These are phyloP conservation scores for Cyphomyrus discorhynchus DNA, from an alignment of 2,113 vertebrate species.

Conservation along the genomic window DNA sequence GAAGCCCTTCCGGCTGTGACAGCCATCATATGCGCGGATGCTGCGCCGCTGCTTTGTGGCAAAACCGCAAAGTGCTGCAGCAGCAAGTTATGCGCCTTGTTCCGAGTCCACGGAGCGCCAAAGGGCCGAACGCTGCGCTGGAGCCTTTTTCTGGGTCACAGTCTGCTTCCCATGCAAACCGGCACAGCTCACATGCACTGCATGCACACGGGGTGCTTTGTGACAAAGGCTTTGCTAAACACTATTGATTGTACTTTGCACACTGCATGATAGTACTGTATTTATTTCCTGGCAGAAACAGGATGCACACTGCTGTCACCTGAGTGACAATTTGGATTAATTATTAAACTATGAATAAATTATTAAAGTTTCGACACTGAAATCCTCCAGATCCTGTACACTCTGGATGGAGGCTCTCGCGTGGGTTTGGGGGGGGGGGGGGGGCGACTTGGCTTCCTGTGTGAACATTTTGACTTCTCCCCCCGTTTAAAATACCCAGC, in stretches of 20 bases:
- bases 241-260: neutral
- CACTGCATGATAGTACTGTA: constrained; percentile 10
- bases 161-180: constrained; percentile 7
- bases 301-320: neutral
- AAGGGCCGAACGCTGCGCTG: neutral
- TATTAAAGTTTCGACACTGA: constrained; percentile 18
- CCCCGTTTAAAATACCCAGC: constrained; percentile 24
- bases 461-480: constrained; percentile 38
- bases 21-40: neutral
- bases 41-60: neutral
- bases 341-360: neutral
- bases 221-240: neutral
- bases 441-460: constrained; percentile 38
- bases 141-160: neutral
- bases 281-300: constrained; percentile 13
- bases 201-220: neutral
- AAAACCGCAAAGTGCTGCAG: neutral
- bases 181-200: neutral
- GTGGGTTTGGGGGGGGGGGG: neutral
- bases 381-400: constrained; percentile 43
- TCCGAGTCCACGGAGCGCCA: neutral
- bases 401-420: neutral
- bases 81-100: neutral
- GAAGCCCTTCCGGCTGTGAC: neutral
- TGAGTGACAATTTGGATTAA: neutral